Evolutionary conservation across 2,797 vertebrate species (phyloP).

Genomic region (Astyanax mexicanus): DNA sequence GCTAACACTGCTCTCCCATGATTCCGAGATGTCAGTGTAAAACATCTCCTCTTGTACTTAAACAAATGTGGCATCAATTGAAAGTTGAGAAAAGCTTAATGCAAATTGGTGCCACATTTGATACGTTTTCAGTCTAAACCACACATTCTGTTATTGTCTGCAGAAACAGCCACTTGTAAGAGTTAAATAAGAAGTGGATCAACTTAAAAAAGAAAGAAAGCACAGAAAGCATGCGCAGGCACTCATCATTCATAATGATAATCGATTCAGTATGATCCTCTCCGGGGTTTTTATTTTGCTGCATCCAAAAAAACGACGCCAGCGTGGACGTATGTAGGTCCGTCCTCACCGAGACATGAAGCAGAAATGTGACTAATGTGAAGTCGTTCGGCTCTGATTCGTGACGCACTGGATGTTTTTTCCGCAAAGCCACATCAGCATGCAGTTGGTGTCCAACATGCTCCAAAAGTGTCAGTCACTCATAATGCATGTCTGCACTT

Average conservation of each 20-base stretch:
- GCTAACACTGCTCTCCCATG: too few relatives aligned
- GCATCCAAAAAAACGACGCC: slow-evolving; percentile 5
- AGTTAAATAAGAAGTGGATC: background rate
- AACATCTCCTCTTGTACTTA: too few relatives aligned
- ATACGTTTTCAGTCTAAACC: too few relatives aligned
- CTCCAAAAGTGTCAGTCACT: slow-evolving; percentile 37
- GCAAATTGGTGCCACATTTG: too few relatives aligned
- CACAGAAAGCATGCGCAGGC: slow-evolving; percentile 6
- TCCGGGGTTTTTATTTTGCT: background rate
- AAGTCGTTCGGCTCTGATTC: slow-evolving; percentile 20
- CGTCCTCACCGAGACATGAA: slow-evolving; percentile 34
- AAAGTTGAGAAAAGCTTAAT: too few relatives aligned
- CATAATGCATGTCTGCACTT: slow-evolving; percentile 21
- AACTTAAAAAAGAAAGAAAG: background rate
- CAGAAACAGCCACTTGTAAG: background rate
- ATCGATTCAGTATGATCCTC: slow-evolving; percentile 22
- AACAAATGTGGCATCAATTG: too few relatives aligned
- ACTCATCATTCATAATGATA: slow-evolving; percentile 10
- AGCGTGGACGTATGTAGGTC: slow-evolving; percentile 31
- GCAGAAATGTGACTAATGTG: slow-evolving; percentile 19
- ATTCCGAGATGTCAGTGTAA: too few relatives aligned
- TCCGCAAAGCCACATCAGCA: slow-evolving; percentile 51
- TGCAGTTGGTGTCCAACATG: slow-evolving; percentile 37
- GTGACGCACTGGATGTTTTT: slow-evolving; percentile 36
- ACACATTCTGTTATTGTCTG: too few relatives aligned